Evolutionary conservation across 2,888 invertebrate genomes (phyloP), one percentile per base, ranked within the genome.

Genomic region (Stictocephala bisonia): DNA sequence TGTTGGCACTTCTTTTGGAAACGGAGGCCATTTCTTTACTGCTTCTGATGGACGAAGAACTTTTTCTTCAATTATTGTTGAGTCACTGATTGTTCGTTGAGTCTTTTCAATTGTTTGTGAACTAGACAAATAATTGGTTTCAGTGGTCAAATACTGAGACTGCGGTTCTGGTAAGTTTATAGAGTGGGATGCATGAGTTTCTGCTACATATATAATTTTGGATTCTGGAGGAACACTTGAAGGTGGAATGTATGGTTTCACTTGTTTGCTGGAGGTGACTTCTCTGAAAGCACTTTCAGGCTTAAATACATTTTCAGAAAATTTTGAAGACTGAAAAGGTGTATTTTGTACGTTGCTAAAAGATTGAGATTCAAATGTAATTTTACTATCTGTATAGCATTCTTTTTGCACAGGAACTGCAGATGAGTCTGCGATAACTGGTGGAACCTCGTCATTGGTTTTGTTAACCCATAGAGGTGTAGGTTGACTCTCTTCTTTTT

Each of bases 21-120:
- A 81, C 31, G 85, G 85, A 0, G 86, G 85, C 86, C 87, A 87
- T 3, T 84, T 81, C 80, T 85, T 86, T 74, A 85, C 85, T 1
- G 84, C 83, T 79, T 85, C 84, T n/a, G 86, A 86, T 2, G 86
- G 85, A 77, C 82, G 84, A 11, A 84, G 80, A 74, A 82, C 83
- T 58, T 81, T 81, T 68, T 86, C 85, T 75, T 86, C 85, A 2
- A 83, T 75, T 24, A 85, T 81, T 60, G 77, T 74, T 1, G 80
- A 70, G 22, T 73, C 60, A 44, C 22, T 64, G 15, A 27, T 26
- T 1, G 18, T 44, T 20, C 40, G 44, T 44, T 31, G 53, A 51
- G 18, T 40, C 15, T 27, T 64, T 13, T 64, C 44, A 22, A 44
- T 40, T n/a, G 64, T 44, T 22, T 64, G 44, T 15, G 64, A 64